Percentiles rank a stretch among this genome's conserved stretches.
phyloP scores from a whole-genome alignment of 1,140 invertebrate genomes.

The Globodera rostochiensis region DNA sequence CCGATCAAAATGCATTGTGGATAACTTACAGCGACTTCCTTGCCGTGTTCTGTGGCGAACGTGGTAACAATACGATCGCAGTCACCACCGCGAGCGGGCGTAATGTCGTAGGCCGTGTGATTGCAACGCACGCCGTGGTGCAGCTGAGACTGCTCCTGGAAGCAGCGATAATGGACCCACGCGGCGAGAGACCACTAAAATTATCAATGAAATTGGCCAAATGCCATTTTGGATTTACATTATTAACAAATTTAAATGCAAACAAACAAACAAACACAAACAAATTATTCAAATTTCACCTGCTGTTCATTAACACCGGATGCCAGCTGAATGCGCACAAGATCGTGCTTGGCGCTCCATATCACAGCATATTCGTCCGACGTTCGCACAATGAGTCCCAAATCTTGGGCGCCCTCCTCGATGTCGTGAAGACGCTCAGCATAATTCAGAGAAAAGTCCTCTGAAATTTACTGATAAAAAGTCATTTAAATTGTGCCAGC shows the following conservation, averaged over 20 bases:
- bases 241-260: not conserved
- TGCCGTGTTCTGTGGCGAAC: not conserved
- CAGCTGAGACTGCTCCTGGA: conserved; percentile 15
- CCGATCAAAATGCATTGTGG: no score
- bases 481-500: no score
- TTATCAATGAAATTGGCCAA: not conserved
- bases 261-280: no score
- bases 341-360: conserved; percentile 10
- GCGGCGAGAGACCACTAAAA: not conserved
- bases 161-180: conserved; percentile 23
- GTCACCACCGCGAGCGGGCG: not conserved
- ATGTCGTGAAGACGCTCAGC: not conserved
- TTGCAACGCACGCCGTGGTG: conserved; percentile 3
- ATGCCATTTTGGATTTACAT: not conserved
- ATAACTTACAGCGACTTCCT: not conserved
- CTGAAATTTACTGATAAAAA: not conserved
- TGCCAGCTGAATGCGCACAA: conserved; percentile 16
- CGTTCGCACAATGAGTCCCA: not conserved
- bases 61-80: not conserved
- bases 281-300: not conserved
- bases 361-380: conserved; percentile 15
- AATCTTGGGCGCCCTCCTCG: not conserved
- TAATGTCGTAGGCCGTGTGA: conserved; percentile 18
- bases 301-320: not conserved
- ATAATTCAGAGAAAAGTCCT: not conserved